These are phyloP conservation scores for Limnothrissa miodon DNA, from an alignment of 2,113 vertebrate genomes.

Conservation along the genomic window DNA sequence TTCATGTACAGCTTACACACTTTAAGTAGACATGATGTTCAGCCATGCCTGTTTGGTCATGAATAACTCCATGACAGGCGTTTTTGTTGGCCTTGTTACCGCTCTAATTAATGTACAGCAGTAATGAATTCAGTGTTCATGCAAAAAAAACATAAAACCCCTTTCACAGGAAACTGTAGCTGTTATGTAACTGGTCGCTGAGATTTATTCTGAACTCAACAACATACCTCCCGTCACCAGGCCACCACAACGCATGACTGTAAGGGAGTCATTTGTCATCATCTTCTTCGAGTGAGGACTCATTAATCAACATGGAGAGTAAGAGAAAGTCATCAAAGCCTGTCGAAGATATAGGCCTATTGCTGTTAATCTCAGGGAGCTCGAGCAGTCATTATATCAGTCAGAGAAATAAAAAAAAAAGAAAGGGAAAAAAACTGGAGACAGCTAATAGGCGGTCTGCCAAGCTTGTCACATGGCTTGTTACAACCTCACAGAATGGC, in stretches of 20 bases:
- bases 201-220: not conserved
- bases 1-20: not conserved
- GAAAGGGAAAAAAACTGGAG: not conserved
- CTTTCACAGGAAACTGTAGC: not conserved
- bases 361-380: not conserved
- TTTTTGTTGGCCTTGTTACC: not conserved
- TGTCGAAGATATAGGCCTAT: not conserved
- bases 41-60: not conserved
- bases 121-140: not conserved
- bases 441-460: not conserved
- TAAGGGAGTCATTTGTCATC: not conserved
- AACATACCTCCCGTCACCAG: not conserved
- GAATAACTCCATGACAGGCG: not conserved
- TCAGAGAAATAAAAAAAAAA: not conserved
- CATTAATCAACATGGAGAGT: not conserved
- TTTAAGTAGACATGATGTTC: not conserved
- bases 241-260: not conserved
- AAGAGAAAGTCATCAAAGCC: not conserved
- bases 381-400: not conserved
- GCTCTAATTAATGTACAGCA: not conserved
- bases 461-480: not conserved
- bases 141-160: not conserved
- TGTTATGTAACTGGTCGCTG: not conserved
- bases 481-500: not conserved
- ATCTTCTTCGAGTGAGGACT: not conserved